Evolutionary conservation across 1,140 invertebrate species (phyloP).

Genomic region (Trachymyrmex cornetzi): DNA sequence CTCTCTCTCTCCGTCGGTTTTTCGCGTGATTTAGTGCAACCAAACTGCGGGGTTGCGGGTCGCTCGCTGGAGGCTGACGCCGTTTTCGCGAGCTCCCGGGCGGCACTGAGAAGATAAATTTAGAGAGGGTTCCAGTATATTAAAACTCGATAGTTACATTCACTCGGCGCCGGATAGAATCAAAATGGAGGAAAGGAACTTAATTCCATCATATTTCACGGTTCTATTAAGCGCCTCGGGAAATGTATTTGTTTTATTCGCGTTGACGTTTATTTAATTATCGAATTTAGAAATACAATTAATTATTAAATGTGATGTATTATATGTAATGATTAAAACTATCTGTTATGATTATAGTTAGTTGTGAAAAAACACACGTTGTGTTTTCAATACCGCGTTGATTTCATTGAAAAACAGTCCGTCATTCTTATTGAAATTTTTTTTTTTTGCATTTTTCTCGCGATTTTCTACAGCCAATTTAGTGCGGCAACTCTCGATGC

Average conservation of each 20-base stretch:
- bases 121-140: neutral
- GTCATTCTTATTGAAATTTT: constrained; percentile 10
- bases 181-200: neutral
- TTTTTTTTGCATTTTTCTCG: neutral
- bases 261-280: neutral
- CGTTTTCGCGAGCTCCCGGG: constrained; percentile 34
- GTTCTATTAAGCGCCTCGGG: neutral
- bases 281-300: neutral
- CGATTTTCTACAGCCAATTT: constrained; percentile 9
- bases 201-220: neutral
- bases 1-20: constrained; percentile 33
- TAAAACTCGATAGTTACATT: constrained; percentile 20
- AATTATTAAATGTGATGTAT: neutral
- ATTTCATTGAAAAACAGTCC: neutral
- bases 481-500: neutral
- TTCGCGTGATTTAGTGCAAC: constrained; percentile 55
- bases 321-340: neutral
- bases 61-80: constrained; percentile 20
- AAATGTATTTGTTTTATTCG: neutral
- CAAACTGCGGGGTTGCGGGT: neutral
- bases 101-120: constrained; percentile 25
- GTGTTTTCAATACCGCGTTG: neutral
- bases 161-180: neutral
- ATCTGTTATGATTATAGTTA: neutral
- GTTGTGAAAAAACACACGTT: neutral